phyloP scores from a whole-genome alignment of 1,140 invertebrate genomes.

The Sipha flava region DNA sequence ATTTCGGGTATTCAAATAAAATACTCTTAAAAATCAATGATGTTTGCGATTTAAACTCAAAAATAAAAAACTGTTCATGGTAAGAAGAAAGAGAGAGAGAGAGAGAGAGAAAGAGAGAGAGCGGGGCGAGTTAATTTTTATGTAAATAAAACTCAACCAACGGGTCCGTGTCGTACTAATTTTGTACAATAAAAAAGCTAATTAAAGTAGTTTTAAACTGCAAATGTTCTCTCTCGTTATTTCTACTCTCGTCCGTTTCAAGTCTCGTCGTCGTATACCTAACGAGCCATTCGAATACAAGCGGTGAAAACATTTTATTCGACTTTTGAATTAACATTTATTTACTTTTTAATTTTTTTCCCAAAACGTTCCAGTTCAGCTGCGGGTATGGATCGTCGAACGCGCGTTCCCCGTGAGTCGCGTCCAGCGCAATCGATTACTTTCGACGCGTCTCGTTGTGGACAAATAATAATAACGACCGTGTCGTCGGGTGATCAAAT shows the following conservation, averaged over 20 bases:
- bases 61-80: not conserved
- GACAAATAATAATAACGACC: too few species aligned
- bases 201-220: slow-evolving; percentile 15
- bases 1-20: too few species aligned
- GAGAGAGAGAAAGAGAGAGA: too few species aligned
- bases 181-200: not conserved
- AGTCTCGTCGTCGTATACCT: not conserved
- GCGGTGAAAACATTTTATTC: not conserved
- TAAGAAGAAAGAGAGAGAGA: too few species aligned
- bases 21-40: not conserved
- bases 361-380: too few species aligned
- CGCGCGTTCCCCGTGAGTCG: too few species aligned
- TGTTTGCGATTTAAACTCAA: not conserved
- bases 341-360: too few species aligned
- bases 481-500: too few species aligned
- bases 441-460: too few species aligned
- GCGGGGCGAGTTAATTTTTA: too few species aligned
- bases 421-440: too few species aligned
- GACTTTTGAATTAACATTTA: not conserved
- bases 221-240: not conserved
- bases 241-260: not conserved
- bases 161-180: not conserved
- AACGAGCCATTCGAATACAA: not conserved
- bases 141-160: not conserved
- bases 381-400: too few species aligned